These are phyloP conservation scores for Incurvaria masculella DNA, from an alignment of 2,888 invertebrate species.

Conservation along the genomic window DNA sequence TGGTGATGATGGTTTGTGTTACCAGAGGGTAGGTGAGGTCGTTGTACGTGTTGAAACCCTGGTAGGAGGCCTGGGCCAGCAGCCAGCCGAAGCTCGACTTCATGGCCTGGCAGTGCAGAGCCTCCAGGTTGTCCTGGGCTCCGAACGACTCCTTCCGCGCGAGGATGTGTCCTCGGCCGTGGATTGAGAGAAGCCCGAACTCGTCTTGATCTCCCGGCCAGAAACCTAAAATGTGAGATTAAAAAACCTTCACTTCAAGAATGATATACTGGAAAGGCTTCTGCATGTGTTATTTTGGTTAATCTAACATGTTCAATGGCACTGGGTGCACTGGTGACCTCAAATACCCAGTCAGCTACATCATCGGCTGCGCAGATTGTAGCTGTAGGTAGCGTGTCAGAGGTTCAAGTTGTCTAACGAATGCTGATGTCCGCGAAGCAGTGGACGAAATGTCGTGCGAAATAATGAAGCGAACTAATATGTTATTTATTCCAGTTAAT, in stretches of 20 bases:
- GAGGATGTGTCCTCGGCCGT: conserved; percentile 61
- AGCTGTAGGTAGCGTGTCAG: too few relatives aligned
- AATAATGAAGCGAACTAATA: too few relatives aligned
- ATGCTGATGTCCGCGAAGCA: too few relatives aligned
- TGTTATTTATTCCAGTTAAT: too few relatives aligned
- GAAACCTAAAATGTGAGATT: conserved; percentile 55
- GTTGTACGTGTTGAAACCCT: conserved; percentile 87
- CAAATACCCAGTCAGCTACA: too few relatives aligned
- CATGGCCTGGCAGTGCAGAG: conserved; percentile 71
- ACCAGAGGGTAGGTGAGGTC: conserved; percentile 90
- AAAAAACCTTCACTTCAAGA: too few relatives aligned
- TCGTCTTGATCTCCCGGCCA: conserved; percentile 80
- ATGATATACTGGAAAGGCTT: neutral
- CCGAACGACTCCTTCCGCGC: conserved; percentile 46
- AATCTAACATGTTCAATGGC: too few relatives aligned
- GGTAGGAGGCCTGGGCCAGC: conserved; percentile 72
- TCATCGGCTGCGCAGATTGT: too few relatives aligned
- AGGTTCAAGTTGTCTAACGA: too few relatives aligned
- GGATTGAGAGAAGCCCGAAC: conserved; percentile 75
- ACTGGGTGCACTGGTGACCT: too few relatives aligned
- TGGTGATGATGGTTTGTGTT: conserved; percentile 84
- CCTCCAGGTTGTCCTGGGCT: conserved; percentile 56
- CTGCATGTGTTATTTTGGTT: too few relatives aligned
- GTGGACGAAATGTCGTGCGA: too few relatives aligned
- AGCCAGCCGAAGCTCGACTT: conserved; percentile 79